These are phyloP conservation scores for Coreoperca whiteheadi DNA, from an alignment of 2,113 vertebrate species.

Conservation along the genomic window DNA sequence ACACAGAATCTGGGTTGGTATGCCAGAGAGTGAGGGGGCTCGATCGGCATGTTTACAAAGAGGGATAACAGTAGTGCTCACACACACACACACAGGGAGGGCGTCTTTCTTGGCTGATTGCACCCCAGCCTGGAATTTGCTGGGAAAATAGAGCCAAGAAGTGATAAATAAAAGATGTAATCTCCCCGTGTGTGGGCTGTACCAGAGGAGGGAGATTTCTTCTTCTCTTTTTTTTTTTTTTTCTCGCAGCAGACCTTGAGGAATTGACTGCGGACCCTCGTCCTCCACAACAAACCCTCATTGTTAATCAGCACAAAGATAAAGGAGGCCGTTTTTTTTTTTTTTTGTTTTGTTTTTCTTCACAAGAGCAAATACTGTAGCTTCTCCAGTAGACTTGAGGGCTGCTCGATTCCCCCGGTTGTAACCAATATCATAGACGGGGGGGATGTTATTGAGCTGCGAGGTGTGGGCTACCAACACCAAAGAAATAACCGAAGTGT, in stretches of 20 bases:
- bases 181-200: slow-evolving; percentile 84
- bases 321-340: slow-evolving; percentile 41
- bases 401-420: slow-evolving; percentile 10
- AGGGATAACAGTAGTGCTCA: slow-evolving; percentile 42
- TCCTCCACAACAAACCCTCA: slow-evolving; percentile 49
- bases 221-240: too few relatives aligned
- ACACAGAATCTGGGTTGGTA: slow-evolving; percentile 54
- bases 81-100: slow-evolving; percentile 52
- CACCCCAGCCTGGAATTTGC: slow-evolving; percentile 93
- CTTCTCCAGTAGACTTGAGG: slow-evolving; percentile 23
- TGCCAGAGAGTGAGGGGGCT: slow-evolving; percentile 21
- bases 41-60: slow-evolving; percentile 56
- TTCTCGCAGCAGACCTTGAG: slow-evolving; percentile 81
- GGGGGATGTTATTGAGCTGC: slow-evolving; percentile 18
- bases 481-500: slow-evolving; percentile 9
- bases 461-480: not conserved
- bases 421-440: not conserved
- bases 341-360: slow-evolving; percentile 44
- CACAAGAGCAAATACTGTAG: slow-evolving; percentile 23
- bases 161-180: slow-evolving; percentile 98
- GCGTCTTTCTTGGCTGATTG: slow-evolving; percentile 90
- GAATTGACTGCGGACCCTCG: slow-evolving; percentile 74
- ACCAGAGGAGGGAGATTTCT: slow-evolving; percentile 68
- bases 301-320: slow-evolving; percentile 54
- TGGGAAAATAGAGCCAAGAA: slow-evolving; percentile 95